Percentiles rank a stretch among this genome's conserved stretches.
Conservation (phyloP, 1,140 invertebrate genomes). For the Globodera ellingtonae region DNA sequence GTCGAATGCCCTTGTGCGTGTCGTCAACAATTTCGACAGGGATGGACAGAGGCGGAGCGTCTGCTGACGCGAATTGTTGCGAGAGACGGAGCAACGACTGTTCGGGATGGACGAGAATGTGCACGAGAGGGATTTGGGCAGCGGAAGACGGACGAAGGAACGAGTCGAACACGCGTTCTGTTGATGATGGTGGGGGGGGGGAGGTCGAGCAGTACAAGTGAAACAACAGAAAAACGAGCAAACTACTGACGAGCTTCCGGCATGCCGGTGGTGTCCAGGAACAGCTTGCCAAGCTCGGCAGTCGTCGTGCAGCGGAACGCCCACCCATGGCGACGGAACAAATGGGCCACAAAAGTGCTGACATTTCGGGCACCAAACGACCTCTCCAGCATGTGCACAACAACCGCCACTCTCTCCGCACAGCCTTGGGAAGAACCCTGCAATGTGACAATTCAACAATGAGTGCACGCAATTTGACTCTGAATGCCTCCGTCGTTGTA, state of each 20-base stretch:
- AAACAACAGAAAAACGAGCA: neutral
- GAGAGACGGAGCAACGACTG: slow-evolving; percentile 12
- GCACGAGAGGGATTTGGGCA: slow-evolving; percentile 12
- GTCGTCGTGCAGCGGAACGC: slow-evolving; percentile 21
- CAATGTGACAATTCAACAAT: neutral
- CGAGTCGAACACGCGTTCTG: slow-evolving; percentile 32
- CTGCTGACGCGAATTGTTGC: neutral
- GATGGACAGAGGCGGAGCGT: neutral
- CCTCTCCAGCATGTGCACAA: slow-evolving; percentile 25
- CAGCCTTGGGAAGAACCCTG: slow-evolving; percentile 9
- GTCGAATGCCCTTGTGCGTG: slow-evolving; percentile 6
- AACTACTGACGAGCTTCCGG: neutral
- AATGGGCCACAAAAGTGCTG: slow-evolving; percentile 10
- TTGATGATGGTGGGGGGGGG: neutral
- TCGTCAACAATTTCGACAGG: slow-evolving; percentile 31
- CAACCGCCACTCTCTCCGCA: slow-evolving; percentile 25
- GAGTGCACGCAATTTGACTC: neutral
- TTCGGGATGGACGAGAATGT: neutral
- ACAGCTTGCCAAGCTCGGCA: slow-evolving; percentile 17
- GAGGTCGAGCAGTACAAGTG: neutral
- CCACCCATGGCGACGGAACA: slow-evolving; percentile 28
- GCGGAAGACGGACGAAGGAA: slow-evolving; percentile 8
- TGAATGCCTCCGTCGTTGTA: neutral
- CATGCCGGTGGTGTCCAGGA: neutral
- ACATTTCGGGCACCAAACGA: slow-evolving; percentile 19